Evolutionary conservation across 2,113 vertebrate genomes (phyloP), one percentile per base, ranked within the genome.

Genomic region (Delphinus delphis): DNA sequence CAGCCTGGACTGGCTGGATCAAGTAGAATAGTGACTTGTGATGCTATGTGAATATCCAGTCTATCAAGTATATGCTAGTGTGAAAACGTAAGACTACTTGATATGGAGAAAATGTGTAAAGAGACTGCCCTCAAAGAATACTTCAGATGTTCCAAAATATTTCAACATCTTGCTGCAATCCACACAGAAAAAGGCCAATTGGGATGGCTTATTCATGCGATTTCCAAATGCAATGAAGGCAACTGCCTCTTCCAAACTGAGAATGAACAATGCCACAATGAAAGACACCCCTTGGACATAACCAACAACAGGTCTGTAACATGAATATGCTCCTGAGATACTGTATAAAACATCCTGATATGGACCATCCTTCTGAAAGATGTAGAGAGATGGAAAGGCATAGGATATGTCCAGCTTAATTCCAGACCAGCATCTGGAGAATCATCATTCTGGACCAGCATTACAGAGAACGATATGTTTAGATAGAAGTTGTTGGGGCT

Each of bases 211-310:
- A 93, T 99, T 99, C 96, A 99, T 99, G 96, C 99, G 99, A 98
- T 99, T 99, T 98, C 99, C 99, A 98, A 99, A 99, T 96, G 99
- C 99, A 98, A 99, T 99, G 98, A 99, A 99, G 98, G 99, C 99
- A 90, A 99, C 99, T 47, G 99, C 99, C 97, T 99, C 99, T 97
- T 99, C 99, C 98, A 99, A 98, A 98, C 99, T 99, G 93, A 99
- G 99, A 98, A 99, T 99, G 88, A 99, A 98, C 70, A 99, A 99
- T 47, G 99, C 99, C 95, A 99, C 99, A 96, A 99, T 99, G 98
- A 99, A 99, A 23, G 99, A 99, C 99, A 99, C 99, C 77, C 99
- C 99, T 98, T 99, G 99, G 55, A 99, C 99, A 85, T 99, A 99
- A 98, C 99, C 99, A n/a, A 99, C 99, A 90, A 99, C 99, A 0